A percentile compares a stretch with the other conserved stretches of the same genome.
Conservation (phyloP, 2,797 vertebrate genomes). For the Phrynocephalus forsythii region DNA sequence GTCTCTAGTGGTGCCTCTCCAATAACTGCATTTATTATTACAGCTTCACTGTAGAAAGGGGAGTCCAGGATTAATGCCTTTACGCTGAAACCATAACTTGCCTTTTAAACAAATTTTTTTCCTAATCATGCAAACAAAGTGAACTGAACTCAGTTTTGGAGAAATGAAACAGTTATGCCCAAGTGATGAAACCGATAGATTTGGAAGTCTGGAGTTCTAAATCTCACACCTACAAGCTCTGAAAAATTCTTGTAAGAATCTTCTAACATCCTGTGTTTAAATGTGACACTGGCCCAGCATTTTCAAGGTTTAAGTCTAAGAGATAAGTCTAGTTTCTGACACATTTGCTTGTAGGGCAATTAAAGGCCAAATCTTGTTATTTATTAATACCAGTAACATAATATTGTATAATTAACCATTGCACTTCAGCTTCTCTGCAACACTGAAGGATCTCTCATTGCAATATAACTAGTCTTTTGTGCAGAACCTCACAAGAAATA, state of each 20-base stretch:
- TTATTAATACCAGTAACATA: background rate
- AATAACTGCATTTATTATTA: background rate
- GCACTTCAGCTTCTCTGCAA: background rate
- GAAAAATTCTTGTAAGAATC: too few relatives aligned
- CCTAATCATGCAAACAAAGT: background rate
- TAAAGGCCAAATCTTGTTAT: background rate
- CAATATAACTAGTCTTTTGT: background rate
- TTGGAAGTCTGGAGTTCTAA: background rate
- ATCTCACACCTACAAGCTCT: too few relatives aligned
- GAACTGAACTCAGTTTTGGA: background rate
- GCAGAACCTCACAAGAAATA: background rate
- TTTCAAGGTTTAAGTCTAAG: too few relatives aligned
- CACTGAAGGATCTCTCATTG: too few relatives aligned
- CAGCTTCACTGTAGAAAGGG: background rate
- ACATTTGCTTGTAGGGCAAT: too few relatives aligned
- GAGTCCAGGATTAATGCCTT: background rate
- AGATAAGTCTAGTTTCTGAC: too few relatives aligned
- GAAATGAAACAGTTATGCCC: background rate
- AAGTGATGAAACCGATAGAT: background rate
- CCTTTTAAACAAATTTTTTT: background rate
- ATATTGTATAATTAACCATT: conserved; percentile 7
- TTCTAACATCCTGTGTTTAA: too few relatives aligned
- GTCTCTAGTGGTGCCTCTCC: background rate
- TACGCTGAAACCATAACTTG: background rate
- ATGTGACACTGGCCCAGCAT: too few relatives aligned